Conservation (phyloP, 2,113 vertebrate species). For the Pao palembangensis region DNA sequence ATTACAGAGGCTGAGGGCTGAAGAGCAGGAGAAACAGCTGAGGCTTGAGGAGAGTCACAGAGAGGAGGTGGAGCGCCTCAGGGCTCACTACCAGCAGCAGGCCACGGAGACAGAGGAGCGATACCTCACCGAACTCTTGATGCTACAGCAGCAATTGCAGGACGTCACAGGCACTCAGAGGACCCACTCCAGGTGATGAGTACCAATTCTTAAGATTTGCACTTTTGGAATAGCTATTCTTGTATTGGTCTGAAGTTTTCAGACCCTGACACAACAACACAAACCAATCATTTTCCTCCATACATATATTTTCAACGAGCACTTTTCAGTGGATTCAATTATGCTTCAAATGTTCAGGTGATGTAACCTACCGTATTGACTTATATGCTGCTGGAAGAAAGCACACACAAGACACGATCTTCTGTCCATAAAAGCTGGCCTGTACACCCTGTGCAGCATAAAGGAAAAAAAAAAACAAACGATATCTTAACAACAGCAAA, state of each 20-base stretch:
- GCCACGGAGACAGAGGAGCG: conserved; percentile 79
- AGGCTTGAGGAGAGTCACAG: conserved; percentile 78
- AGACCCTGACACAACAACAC: neutral
- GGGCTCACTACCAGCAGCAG: conserved; percentile 78
- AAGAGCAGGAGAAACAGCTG: conserved; percentile 61
- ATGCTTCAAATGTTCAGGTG: no score
- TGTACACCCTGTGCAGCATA: no score
- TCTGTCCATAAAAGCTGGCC: no score
- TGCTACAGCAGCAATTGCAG: conserved; percentile 77
- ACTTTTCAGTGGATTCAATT: no score
- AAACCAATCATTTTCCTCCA: no score
- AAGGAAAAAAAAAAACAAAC: no score
- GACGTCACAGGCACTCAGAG: conserved; percentile 45
- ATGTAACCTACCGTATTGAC: no score
- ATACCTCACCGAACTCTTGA: conserved; percentile 72
- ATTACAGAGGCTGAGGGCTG: conserved; percentile 65
- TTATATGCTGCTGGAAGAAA: no score
- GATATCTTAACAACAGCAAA: no score
- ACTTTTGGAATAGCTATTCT: neutral
- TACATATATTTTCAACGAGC: no score
- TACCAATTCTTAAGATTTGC: neutral
- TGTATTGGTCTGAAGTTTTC: neutral
- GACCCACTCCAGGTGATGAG: conserved; percentile 65
- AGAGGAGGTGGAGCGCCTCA: conserved; percentile 77
- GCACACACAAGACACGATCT: no score